Base-by-base conservation (phyloP, 2,797 vertebrate species). In the Acropternis orthonyx region DNA sequence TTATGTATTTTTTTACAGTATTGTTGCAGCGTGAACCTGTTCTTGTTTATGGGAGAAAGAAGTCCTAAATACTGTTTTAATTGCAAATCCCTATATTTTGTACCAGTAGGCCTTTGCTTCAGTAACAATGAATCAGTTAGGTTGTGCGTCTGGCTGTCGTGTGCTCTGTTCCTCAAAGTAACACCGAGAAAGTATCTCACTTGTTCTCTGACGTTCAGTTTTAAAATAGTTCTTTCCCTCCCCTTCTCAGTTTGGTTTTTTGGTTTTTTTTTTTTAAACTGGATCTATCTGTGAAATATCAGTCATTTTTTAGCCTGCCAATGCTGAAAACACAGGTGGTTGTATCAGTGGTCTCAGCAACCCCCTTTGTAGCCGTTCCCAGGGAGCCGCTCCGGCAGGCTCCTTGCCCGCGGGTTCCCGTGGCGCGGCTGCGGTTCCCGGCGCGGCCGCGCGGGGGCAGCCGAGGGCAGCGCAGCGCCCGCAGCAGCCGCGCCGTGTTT, bases 1-100 rank as follows among this genome's bases (percentile, higher is more conserved):
- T 96, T 96, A 69, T 69, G 92, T 92, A 66, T 94, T 93, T 95
- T 93, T 95, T 93, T 82, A 92, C 93, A 96, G 43, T 85, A 79
- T 63, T 86, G 73, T 92, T 94, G 80, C 95, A 96, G 95, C 2
- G 4, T 86, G 94, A 95, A 96, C 41, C n/a, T 96, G 41, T 94
- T 92, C 89, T 89, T 92, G 94, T 95, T 85, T 48, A 76, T 82
- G 93, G 67, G 80, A 94, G 87, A 92, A 93, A 85, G n/a, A 94
- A 94, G 32, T 90, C 90, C 93, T 89, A 82, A 94, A 63, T 63
- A 84, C 73, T 95, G 95, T 96, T 95, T 78, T 27, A 93, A 94
- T 87, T 95, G 92, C 69, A 92, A 94, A 95, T 93, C 77, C 83
- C 17, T 86, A 66, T 92, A 83, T 91, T 96, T 92, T 95, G 95